A percentile compares a stretch with the other conserved stretches of the same genome.
These are phyloP conservation scores for Solenopsis fugax DNA, from an alignment of 1,140 invertebrate genomes.

Conservation along the genomic window DNA sequence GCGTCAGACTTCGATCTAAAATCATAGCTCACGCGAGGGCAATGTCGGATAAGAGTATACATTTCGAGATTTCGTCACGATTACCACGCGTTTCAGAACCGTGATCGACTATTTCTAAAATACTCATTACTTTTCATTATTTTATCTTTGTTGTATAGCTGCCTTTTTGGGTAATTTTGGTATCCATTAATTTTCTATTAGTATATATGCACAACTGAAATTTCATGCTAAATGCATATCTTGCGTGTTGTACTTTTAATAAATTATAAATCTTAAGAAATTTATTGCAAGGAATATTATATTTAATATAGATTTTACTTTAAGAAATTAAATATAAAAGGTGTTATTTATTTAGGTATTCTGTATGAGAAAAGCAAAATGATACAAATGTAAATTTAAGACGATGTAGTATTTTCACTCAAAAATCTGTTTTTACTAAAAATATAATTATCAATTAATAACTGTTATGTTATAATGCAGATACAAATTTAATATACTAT, in stretches of 20 bases:
- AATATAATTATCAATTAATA: background rate
- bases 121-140: background rate
- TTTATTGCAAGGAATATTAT: background rate
- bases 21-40: constrained; percentile 56
- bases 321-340: background rate
- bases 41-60: constrained; percentile 54
- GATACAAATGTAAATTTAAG: no score
- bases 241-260: background rate
- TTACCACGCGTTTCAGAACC: background rate
- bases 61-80: constrained; percentile 57
- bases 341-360: no score
- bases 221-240: background rate
- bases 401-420: no score
- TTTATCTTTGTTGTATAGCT: background rate
- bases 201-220: background rate
- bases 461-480: background rate
- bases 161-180: background rate
- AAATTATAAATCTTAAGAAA: background rate
- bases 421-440: no score
- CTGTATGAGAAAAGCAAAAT: no score
- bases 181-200: background rate
- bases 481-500: background rate
- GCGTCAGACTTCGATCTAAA: constrained; percentile 74
- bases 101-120: background rate
- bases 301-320: background rate